These are phyloP conservation scores for Noturus placidus DNA, from an alignment of 2,113 vertebrate genomes.

Conservation along the genomic window DNA sequence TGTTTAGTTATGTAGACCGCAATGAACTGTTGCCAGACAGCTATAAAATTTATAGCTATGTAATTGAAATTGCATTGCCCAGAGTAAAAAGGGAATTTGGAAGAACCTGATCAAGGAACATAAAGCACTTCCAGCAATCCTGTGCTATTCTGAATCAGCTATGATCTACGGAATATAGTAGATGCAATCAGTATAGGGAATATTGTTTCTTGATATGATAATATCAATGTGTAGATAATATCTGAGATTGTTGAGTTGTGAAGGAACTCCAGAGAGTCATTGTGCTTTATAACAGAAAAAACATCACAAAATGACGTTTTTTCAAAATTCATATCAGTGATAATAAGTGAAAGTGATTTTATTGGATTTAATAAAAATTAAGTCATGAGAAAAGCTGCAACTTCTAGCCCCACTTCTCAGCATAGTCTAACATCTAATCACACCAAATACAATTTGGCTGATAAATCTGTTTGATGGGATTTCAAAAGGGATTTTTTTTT, in stretches of 20 bases:
- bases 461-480: neutral
- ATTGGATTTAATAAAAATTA: neutral
- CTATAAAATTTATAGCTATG: conserved; percentile 47
- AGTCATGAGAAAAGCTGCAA: neutral
- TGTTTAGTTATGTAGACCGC: conserved; percentile 27
- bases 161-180: neutral
- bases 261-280: neutral
- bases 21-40: conserved; percentile 49
- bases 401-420: neutral
- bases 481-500: neutral
- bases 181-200: neutral
- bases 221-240: too few relatives aligned
- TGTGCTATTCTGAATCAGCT: neutral
- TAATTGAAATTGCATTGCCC: conserved; percentile 36
- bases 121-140: neutral
- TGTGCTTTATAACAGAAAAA: neutral
- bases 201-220: neutral
- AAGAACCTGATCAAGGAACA: neutral
- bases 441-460: neutral
- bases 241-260: neutral
- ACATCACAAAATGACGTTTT: neutral
- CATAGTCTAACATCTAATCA: neutral
- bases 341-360: neutral
- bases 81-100: conserved; percentile 7
- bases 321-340: neutral